These are phyloP conservation scores for Eulemur macaco DNA, from an alignment of 2,113 vertebrate species.

Conservation along the genomic window DNA sequence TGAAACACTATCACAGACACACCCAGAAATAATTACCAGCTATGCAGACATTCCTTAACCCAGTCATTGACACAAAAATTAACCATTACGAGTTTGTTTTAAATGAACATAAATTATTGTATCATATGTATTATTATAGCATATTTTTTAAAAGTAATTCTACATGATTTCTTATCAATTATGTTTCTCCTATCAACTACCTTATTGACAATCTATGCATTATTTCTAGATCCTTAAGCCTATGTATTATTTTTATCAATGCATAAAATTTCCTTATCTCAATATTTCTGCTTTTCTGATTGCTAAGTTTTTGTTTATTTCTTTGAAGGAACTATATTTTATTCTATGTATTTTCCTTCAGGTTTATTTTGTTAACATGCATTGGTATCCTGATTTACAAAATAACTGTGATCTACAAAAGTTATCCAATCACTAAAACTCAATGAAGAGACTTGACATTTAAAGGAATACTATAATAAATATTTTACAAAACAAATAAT, in stretches of 20 bases:
- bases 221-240: not conserved
- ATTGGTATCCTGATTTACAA: not conserved
- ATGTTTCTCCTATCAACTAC: not conserved
- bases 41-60: not conserved
- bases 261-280: not conserved
- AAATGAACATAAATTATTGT: not conserved
- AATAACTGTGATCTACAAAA: not conserved
- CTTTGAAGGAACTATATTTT: not conserved
- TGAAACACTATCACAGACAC: not conserved
- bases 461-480: not conserved
- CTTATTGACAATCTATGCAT: not conserved
- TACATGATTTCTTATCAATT: not conserved
- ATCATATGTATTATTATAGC: not conserved
- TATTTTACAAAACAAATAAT: not conserved
- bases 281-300: not conserved
- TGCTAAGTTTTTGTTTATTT: not conserved
- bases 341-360: not conserved
- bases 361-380: not conserved
- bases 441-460: not conserved
- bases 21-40: not conserved
- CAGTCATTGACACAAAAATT: not conserved
- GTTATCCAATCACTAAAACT: constrained; percentile 4
- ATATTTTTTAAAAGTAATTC: not conserved
- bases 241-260: not conserved
- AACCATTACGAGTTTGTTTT: not conserved